Evolutionary conservation across 2,113 vertebrate species (phyloP), one percentile per base, ranked within the genome.

Genomic region (Bolborhynchus lineola): DNA sequence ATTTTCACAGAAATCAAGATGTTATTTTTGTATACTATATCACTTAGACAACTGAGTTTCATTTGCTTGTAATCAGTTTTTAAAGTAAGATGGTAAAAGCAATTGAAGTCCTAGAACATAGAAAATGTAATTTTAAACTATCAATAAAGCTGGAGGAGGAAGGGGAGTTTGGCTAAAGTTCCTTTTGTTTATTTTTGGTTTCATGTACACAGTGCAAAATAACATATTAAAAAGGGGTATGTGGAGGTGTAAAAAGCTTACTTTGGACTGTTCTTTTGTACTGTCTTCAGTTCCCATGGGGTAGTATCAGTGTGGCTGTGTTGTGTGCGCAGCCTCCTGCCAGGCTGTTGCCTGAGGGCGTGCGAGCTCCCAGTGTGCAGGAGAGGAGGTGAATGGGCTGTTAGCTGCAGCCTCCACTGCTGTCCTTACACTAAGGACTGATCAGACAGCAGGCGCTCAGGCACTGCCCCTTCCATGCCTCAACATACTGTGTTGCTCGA

Each of bases 141-240:
- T 99, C 99, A 99, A 99, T 99, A 99, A 99, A 99, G 99, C 98
- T 99, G 99, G 99, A 99, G 99, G 99, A 99, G 99, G 99, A 99
- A 99, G 98, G 98, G 98, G 99, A 99, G 95, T 98, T 97, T 98
- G 98, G 97, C 98, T 98, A 97, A 98, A 98, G 97, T 98, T 98
- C 94, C 92, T 97, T 98, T 97, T 97, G 97, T 98, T 98, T 97
- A 92, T 97, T 94, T 96, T 97, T 98, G 93, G 79, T 98, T 97
- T 97, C 94, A 90, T 97, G 97, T 98, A 97, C 85, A 95, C 96
- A 95, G 96, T 97, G 95, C 92, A 97, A 96, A 97, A 95, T 96
- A 93, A 95, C 96, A 87, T 95, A 98, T 98, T 97, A 97, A 97
- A 97, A 95, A 97, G 96, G 97, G 97, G 96, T 97, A 82, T 93